Conservation (phyloP, 1,140 invertebrate genomes). For the Procambarus virginalis region DNA sequence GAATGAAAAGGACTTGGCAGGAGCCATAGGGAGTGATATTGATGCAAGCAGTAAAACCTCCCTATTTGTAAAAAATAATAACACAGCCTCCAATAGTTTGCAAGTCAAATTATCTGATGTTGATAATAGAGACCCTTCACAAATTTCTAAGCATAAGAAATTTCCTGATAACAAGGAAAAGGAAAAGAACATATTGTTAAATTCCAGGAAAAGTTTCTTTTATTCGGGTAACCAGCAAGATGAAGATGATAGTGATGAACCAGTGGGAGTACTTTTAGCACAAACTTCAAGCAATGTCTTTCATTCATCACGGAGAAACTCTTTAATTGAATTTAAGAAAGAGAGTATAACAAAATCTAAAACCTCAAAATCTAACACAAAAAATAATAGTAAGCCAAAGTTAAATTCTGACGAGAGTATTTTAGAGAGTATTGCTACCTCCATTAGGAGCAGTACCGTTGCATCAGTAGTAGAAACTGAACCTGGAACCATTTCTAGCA, state of each 20-base stretch:
- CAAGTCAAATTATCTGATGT: neutral
- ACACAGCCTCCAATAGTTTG: neutral
- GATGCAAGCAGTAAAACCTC: no score
- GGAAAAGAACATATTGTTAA: neutral
- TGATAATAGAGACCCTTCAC: neutral
- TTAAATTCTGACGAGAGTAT: slow-evolving; percentile 8
- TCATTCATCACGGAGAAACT: slow-evolving; percentile 30
- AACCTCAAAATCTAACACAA: neutral
- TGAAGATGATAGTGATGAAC: neutral
- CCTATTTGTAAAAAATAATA: neutral
- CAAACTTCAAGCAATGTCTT: slow-evolving; percentile 22
- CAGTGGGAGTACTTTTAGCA: slow-evolving; percentile 36
- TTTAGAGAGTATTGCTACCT: neutral
- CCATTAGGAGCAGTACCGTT: neutral
- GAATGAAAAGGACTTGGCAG: neutral
- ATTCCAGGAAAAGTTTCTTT: slow-evolving; percentile 5
- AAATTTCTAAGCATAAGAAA: neutral
- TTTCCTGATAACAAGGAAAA: neutral
- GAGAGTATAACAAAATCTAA: slow-evolving; percentile 5
- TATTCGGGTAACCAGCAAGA: neutral
- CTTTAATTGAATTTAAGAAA: slow-evolving; percentile 13
- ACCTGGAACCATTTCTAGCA: neutral
- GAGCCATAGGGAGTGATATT: no score
- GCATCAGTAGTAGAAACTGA: neutral
- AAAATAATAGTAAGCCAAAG: neutral